These are phyloP conservation scores for Tyto alba DNA, from an alignment of 2,113 vertebrate species.

Conservation along the genomic window DNA sequence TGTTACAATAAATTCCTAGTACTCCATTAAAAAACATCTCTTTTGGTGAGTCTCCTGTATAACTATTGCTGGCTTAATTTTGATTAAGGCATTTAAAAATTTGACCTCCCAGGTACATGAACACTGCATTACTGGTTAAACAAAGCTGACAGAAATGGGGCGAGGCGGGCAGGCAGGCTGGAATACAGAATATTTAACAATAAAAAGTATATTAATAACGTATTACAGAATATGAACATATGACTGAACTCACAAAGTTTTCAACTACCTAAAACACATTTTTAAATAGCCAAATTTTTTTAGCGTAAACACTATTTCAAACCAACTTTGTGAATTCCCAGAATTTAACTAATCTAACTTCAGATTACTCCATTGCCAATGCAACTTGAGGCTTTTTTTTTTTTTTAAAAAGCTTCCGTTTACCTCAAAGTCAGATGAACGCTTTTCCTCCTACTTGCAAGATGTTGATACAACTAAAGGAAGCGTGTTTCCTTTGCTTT, in stretches of 20 bases:
- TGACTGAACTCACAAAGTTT: not conserved
- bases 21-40: not conserved
- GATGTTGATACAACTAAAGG: not conserved
- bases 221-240: not conserved
- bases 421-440: not conserved
- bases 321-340: not conserved
- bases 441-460: not conserved
- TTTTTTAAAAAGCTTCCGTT: not conserved
- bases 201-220: not conserved
- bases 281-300: not conserved
- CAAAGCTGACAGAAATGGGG: not conserved
- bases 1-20: not conserved
- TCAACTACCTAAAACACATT: not conserved
- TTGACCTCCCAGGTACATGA: not conserved
- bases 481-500: not conserved
- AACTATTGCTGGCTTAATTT: not conserved
- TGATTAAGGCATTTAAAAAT: not conserved
- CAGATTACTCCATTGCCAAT: not conserved
- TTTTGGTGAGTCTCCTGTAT: not conserved
- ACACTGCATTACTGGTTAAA: not conserved
- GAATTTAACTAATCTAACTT: not conserved
- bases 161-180: not conserved
- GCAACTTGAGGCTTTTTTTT: not conserved
- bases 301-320: not conserved
- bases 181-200: not conserved